A percentile compares a stretch with the other conserved stretches of the same genome.
phyloP scores from a whole-genome alignment of 2,888 invertebrate genomes.

The Hyles lineata region DNA sequence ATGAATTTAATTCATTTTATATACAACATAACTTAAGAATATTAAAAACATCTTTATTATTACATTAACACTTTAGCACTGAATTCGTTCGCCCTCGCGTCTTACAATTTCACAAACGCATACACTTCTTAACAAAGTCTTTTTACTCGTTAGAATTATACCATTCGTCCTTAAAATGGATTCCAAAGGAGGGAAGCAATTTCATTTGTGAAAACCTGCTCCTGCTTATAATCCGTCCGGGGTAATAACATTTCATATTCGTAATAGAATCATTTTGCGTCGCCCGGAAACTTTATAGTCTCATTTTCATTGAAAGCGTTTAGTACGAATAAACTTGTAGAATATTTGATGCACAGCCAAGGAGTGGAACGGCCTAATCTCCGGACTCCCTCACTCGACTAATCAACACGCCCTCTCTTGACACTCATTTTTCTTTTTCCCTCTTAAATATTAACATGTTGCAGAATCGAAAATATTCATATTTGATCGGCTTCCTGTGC shows the following conservation, averaged over 20 bases:
- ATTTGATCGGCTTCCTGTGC: conserved; percentile 1
- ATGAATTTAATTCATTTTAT: background rate
- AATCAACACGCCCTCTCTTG: conserved; percentile 62
- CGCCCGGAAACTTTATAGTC: conserved; percentile 83
- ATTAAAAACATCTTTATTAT: conserved; percentile 8
- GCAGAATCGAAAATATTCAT: conserved; percentile 38
- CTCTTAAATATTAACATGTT: conserved; percentile 52
- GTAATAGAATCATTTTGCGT: conserved; percentile 84
- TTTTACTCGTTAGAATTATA: conserved; percentile 82
- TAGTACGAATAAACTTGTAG: conserved; percentile 82
- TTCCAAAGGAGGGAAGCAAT: conserved; percentile 83
- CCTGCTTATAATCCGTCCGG: conserved; percentile 84
- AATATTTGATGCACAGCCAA: conserved; percentile 78
- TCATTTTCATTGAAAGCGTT: conserved; percentile 84
- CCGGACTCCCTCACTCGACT: conserved; percentile 64
- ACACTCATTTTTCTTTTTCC: conserved; percentile 56
- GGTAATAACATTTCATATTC: conserved; percentile 85
- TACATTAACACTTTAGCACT: conserved; percentile 21
- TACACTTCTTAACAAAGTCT: conserved; percentile 75
- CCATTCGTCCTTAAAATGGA: conserved; percentile 83
- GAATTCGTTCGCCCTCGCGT: conserved; percentile 28
- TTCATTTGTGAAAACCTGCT: conserved; percentile 84
- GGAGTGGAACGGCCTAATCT: conserved; percentile 70
- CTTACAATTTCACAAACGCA: conserved; percentile 61
- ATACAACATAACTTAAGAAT: background rate